Evolutionary conservation across 2,113 vertebrate genomes (phyloP).

Genomic region (Seriola aureovittata): DNA sequence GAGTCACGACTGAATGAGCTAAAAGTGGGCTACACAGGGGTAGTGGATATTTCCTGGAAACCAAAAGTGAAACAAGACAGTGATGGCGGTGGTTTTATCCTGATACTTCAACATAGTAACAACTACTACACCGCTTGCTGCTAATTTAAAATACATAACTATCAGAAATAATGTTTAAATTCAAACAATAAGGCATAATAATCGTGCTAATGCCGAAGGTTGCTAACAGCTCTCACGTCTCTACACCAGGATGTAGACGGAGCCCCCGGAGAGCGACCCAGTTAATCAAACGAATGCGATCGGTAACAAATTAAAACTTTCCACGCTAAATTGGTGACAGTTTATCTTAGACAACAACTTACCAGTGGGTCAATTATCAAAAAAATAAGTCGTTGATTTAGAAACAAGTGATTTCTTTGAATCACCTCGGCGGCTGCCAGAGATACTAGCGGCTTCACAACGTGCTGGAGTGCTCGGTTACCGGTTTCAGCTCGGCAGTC

Average conservation of each 20-base stretch:
- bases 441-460: slow-evolving; percentile 67
- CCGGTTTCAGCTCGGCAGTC: slow-evolving; percentile 76
- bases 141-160: background rate
- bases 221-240: background rate
- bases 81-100: background rate
- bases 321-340: rapidly evolving
- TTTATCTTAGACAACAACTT: background rate
- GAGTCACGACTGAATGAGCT: slow-evolving; percentile 52
- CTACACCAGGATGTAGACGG: slow-evolving; percentile 54
- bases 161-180: too few relatives aligned
- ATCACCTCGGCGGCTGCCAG: slow-evolving; percentile 50
- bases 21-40: slow-evolving; percentile 32
- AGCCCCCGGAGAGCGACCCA: slow-evolving; percentile 18
- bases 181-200: too few relatives aligned
- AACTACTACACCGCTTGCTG: rapidly evolving
- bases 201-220: background rate
- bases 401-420: slow-evolving; percentile 62
- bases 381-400: slow-evolving; percentile 16
- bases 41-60: slow-evolving; percentile 35
- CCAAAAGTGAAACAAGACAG: background rate
- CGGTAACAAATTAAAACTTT: background rate
- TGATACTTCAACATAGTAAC: rapidly evolving
- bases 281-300: background rate
- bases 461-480: slow-evolving; percentile 73
- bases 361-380: slow-evolving; percentile 75